phyloP scores from a whole-genome alignment of 1,140 invertebrate species.

The Eumeta japonica region DNA sequence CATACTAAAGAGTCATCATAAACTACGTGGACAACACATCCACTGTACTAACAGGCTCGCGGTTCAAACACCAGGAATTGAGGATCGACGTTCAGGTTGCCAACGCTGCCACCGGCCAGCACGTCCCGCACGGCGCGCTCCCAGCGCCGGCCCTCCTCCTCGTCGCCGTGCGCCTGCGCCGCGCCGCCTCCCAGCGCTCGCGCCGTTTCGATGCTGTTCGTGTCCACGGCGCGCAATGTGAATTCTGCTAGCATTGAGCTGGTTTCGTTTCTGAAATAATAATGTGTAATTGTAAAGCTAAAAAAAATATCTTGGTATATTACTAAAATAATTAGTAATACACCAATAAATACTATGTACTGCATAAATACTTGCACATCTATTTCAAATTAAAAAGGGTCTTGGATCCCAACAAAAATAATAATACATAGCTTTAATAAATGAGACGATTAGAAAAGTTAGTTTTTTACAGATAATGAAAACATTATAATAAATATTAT shows the following conservation, averaged over 20 bases:
- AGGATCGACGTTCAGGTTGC: constrained; percentile 76
- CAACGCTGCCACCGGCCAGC: constrained; percentile 69
- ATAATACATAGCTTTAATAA: too few relatives aligned
- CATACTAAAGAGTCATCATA: too few relatives aligned
- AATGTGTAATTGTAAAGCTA: not conserved
- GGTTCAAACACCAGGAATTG: constrained; percentile 70
- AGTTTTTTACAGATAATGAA: too few relatives aligned
- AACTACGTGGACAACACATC: not conserved
- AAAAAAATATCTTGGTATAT: not conserved
- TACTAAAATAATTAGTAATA: not conserved
- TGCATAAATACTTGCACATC: too few relatives aligned
- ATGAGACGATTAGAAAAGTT: too few relatives aligned
- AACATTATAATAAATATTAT: too few relatives aligned
- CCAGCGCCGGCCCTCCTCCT: constrained; percentile 44
- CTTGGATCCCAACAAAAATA: too few relatives aligned
- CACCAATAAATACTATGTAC: not conserved
- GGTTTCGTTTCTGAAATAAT: constrained; percentile 43
- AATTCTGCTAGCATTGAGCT: constrained; percentile 49
- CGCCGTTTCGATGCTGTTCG: constrained; percentile 29
- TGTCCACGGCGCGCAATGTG: constrained; percentile 41
- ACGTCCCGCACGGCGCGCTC: constrained; percentile 66
- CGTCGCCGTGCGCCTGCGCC: constrained; percentile 31
- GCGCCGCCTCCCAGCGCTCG: constrained; percentile 20
- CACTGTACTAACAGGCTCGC: constrained; percentile 61
- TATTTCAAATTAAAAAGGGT: too few relatives aligned